A percentile compares a stretch with the other conserved stretches of the same genome.
phyloP scores from a whole-genome alignment of 2,113 vertebrate genomes.

The Thomomys bottae region DNA sequence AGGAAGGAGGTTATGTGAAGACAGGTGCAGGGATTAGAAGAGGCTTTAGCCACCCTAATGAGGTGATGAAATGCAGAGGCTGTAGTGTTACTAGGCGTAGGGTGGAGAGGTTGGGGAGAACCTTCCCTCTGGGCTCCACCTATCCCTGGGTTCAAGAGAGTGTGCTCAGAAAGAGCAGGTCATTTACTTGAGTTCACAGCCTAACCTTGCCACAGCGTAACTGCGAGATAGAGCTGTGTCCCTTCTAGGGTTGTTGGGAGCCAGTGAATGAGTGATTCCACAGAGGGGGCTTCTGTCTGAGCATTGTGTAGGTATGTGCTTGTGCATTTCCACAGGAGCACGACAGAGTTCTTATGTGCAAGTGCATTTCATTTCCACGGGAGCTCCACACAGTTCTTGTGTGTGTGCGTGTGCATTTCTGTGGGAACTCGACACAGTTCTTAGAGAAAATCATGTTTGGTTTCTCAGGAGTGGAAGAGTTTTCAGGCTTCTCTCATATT shows the following conservation, averaged over 20 bases:
- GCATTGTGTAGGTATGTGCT: not conserved
- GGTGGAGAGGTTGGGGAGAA: not conserved
- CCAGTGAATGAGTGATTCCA: not conserved
- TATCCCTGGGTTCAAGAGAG: constrained; percentile 1
- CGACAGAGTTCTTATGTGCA: not conserved
- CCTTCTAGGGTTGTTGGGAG: not conserved
- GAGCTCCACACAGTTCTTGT: constrained; percentile 2
- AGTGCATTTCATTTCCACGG: too few relatives aligned
- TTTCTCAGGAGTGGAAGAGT: too few relatives aligned
- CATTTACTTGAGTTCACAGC: not conserved
- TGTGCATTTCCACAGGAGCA: not conserved
- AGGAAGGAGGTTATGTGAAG: constrained; percentile 21
- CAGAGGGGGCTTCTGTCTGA: not conserved
- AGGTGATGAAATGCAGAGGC: not conserved
- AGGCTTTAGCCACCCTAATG: not conserved
- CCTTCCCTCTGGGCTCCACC: not conserved
- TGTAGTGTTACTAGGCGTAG: not conserved
- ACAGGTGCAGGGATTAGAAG: not conserved
- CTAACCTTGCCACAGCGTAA: not conserved
- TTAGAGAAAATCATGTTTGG: too few relatives aligned
- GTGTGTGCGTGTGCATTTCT: too few relatives aligned
- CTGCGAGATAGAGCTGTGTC: not conserved
- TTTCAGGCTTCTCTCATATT: constrained; percentile 53
- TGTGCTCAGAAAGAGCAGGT: not conserved
- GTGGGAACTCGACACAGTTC: not conserved